phyloP scores from a whole-genome alignment of 2,797 vertebrate species.

The Sarcoramphus papa region DNA sequence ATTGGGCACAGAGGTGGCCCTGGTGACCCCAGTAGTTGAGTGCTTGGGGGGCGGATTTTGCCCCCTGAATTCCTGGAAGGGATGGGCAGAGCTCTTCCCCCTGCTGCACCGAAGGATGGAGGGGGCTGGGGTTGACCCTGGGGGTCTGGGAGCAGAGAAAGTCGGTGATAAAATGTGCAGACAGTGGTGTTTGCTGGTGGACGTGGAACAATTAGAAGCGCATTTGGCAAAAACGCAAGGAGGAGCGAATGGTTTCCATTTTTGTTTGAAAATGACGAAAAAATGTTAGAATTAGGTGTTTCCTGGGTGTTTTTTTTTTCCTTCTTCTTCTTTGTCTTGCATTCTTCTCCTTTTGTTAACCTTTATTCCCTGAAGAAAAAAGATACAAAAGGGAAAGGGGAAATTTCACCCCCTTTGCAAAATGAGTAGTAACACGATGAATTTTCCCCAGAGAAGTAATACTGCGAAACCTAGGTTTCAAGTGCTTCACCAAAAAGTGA shows the following conservation, averaged over 20 bases:
- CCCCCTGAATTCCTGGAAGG: neutral
- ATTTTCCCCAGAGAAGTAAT: neutral
- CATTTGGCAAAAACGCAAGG: neutral
- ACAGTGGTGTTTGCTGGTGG: neutral
- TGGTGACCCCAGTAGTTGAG: neutral
- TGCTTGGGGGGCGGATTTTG: neutral
- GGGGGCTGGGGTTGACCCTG: neutral
- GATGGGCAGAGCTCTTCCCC: neutral
- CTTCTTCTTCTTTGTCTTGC: neutral
- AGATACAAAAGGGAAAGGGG: neutral
- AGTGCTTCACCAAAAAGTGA: neutral
- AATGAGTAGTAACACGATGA: neutral
- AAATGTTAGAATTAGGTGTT: neutral
- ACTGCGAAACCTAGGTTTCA: neutral
- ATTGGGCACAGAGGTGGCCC: neutral
- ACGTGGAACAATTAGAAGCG: neutral
- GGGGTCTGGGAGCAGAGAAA: neutral
- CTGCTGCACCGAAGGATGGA: neutral
- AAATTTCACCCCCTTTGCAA: neutral
- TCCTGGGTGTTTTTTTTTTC: neutral
- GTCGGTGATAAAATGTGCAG: neutral
- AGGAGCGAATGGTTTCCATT: neutral
- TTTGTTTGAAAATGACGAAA: neutral
- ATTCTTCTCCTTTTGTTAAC: neutral
- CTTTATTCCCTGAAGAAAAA: neutral